These are phyloP conservation scores for Lysandra coridon DNA, from an alignment of 2,888 invertebrate genomes.

Conservation along the genomic window DNA sequence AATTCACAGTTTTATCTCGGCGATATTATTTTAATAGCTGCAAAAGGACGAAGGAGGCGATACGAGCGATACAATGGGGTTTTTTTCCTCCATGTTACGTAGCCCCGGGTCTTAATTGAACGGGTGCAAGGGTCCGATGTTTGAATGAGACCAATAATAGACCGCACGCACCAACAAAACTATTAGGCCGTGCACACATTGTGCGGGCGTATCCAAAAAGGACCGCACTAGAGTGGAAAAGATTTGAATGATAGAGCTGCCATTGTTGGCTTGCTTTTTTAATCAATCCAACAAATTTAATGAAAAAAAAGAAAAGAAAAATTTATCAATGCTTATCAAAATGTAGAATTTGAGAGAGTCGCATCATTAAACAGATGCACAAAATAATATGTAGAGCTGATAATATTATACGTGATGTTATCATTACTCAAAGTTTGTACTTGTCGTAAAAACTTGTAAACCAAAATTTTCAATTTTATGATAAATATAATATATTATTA, in stretches of 20 bases:
- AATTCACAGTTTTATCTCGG: conserved; percentile 64
- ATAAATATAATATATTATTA: no score
- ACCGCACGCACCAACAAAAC: conserved; percentile 55
- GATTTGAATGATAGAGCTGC: neutral
- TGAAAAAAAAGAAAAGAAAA: no score
- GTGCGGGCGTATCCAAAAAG: neutral
- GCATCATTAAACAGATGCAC: no score
- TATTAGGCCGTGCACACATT: conserved; percentile 37
- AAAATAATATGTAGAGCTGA: no score
- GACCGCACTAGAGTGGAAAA: neutral
- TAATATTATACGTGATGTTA: neutral
- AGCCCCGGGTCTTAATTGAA: conserved; percentile 69
- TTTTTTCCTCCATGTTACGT: conserved; percentile 63
- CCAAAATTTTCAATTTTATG: neutral
- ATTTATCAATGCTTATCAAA: neutral
- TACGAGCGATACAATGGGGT: conserved; percentile 58
- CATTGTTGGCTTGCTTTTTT: neutral
- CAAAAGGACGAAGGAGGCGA: conserved; percentile 59
- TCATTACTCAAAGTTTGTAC: neutral
- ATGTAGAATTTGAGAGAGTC: neutral
- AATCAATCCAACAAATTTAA: neutral
- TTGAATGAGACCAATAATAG: conserved; percentile 68
- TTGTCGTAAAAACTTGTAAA: neutral
- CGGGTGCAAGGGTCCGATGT: conserved; percentile 67
- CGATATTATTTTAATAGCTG: conserved; percentile 71